Evolutionary conservation across 92 coral and sea anemone genomes (phyloP).

Genomic region (Palythoa heliodiscus): DNA sequence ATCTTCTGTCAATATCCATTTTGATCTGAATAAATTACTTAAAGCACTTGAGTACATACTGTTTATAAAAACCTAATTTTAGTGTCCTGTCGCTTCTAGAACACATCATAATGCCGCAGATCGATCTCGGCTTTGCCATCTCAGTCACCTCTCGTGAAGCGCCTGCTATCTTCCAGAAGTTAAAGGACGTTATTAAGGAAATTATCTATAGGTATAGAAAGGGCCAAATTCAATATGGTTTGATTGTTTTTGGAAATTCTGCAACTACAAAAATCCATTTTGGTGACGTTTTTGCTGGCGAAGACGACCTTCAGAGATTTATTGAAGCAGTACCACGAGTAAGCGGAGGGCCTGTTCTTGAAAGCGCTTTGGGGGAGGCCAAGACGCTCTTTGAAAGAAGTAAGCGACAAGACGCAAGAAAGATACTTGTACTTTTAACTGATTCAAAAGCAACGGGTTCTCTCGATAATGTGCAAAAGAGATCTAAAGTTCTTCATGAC

Average conservation of each 20-base stretch:
- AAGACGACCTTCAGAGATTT: slow-evolving; percentile 46
- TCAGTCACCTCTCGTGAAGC: slow-evolving; percentile 47
- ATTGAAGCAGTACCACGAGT: slow-evolving; percentile 52
- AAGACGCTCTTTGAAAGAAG: slow-evolving; percentile 58
- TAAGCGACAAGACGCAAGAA: slow-evolving; percentile 49
- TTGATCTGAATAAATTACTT: no score
- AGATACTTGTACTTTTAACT: slow-evolving; percentile 53
- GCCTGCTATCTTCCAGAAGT: slow-evolving; percentile 50
- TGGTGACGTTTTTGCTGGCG: slow-evolving; percentile 50
- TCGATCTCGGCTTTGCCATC: slow-evolving; percentile 59
- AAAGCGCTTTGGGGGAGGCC: slow-evolving; percentile 69
- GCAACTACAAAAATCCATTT: slow-evolving; percentile 52
- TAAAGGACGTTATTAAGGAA: slow-evolving; percentile 66
- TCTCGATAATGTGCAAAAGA: slow-evolving; percentile 16
- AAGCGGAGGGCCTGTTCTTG: slow-evolving; percentile 55
- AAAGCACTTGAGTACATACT: no score
- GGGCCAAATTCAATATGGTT: slow-evolving; percentile 66
- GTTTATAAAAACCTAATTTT: not conserved
- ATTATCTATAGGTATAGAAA: slow-evolving; percentile 62
- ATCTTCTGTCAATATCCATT: no score
- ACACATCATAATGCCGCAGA: slow-evolving; percentile 36
- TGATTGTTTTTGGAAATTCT: slow-evolving; percentile 59
- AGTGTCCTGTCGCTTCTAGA: not conserved
- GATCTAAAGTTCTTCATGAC: slow-evolving; percentile 18
- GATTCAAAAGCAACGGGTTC: slow-evolving; percentile 41